phyloP scores from a whole-genome alignment of 2,113 vertebrate species.

The Pluvianellus socialis region DNA sequence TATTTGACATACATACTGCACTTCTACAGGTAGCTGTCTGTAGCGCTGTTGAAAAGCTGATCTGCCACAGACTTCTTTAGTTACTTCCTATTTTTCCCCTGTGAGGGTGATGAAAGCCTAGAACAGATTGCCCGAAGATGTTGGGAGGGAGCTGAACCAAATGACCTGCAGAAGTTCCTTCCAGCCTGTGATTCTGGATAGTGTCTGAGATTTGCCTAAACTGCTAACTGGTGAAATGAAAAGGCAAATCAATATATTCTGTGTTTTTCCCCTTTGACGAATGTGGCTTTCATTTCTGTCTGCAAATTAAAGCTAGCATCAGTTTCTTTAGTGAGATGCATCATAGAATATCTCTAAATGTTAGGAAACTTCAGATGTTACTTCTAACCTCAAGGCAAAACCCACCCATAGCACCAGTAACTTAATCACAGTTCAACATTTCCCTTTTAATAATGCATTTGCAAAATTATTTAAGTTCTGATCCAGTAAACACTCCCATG shows the following conservation, averaged over 20 bases:
- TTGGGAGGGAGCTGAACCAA: neutral
- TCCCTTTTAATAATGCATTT: neutral
- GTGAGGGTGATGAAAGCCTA: neutral
- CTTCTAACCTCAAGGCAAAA: neutral
- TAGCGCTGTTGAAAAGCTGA: neutral
- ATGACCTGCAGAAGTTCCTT: neutral
- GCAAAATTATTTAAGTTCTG: neutral
- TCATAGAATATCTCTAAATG: neutral
- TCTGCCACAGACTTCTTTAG: neutral
- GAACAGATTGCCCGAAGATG: neutral
- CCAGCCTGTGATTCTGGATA: neutral
- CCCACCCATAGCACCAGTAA: neutral
- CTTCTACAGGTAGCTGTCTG: rapidly evolving
- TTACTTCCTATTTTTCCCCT: neutral
- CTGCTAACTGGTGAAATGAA: neutral
- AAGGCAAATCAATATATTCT: neutral
- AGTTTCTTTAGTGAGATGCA: neutral
- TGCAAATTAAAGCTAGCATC: neutral
- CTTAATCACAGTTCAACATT: rapidly evolving
- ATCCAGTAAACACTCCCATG: neutral
- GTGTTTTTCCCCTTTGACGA: neutral
- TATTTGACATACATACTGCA: rapidly evolving
- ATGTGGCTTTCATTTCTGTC: neutral
- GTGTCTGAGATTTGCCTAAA: neutral
- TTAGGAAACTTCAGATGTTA: neutral